Evolutionary conservation across 2,113 vertebrate genomes (phyloP), one percentile per base, ranked within the genome.

Genomic region (Cromileptes altivelis): DNA sequence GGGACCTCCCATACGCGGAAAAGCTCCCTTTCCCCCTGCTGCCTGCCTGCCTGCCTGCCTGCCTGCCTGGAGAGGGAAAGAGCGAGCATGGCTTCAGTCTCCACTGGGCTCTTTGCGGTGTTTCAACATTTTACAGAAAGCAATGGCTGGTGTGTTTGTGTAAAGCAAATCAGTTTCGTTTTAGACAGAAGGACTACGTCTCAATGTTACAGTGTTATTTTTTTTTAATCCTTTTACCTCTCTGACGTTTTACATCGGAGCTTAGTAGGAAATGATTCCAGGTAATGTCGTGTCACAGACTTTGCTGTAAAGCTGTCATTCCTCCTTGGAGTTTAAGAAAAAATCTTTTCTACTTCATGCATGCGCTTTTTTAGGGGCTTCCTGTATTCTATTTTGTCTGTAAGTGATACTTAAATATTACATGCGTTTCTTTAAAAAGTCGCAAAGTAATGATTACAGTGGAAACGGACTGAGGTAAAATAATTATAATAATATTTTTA

Each of bases 251-350:
- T 78, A 77, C 92, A 76, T 76, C 85, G 94, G 93, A 94, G 91
- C 85, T 85, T 93, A 82, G 76, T 91, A 92, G 78, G 62, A 74
- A 92, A 40, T 93, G 79, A 89, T 79, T 85, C 49, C 92, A 95
- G 95, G 95, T 95, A 95, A 95, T 86, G 93, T 92, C 78, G 82
- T 81, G 86, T 21, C 80, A 70, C 81, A 85, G 88, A 88, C 83
- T 91, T 83, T 84, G 67, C 86, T 82, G 84, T 78, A 70, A 90
- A 70, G 58, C 76, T 84, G 45, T 78, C 56, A 64, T 83, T 89
- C 70, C 61, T 30, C 18, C 25, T 80, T 6, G 58, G 76, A 88
- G 58, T 84, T 75, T 79, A 52, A 82, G 19, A 71, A 47, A 47
- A 27, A 50, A 67, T 8, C 7, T 71, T 27, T 53, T 40, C 57